Percentiles rank a stretch among this genome's conserved stretches.
Evolutionary conservation across 2,113 vertebrate genomes (phyloP).

Genomic region (Ardeotis arabs): DNA sequence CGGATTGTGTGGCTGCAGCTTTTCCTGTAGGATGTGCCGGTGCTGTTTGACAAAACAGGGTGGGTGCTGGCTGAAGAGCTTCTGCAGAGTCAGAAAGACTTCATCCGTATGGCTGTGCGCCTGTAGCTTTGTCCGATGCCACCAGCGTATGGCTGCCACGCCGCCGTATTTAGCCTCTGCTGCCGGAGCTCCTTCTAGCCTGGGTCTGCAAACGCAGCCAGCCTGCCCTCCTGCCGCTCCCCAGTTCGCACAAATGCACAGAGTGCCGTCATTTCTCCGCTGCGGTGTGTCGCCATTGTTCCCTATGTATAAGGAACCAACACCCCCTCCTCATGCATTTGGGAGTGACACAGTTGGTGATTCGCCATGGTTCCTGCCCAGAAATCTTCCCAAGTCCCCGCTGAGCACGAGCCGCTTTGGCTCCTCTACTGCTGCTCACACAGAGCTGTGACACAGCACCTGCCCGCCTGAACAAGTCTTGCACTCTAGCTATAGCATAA

Average conservation of each 20-base stretch:
- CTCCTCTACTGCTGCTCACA: background rate
- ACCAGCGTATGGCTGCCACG: rapidly evolving
- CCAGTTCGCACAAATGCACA: background rate
- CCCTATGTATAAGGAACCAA: background rate
- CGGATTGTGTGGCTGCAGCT: background rate
- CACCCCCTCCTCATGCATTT: background rate
- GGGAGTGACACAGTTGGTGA: too few relatives aligned
- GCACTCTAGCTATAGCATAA: background rate
- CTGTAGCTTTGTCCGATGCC: background rate
- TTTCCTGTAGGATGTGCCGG: background rate
- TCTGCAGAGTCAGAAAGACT: background rate
- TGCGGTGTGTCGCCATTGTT: background rate
- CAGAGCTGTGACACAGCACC: background rate
- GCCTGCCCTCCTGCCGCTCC: background rate
- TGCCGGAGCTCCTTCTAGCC: background rate
- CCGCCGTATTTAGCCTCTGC: background rate
- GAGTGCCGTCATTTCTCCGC: too few relatives aligned
- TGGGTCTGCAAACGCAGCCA: background rate
- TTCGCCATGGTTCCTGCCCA: rapidly evolving
- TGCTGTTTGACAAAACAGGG: background rate
- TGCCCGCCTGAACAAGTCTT: too few relatives aligned
- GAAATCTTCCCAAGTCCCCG: too few relatives aligned
- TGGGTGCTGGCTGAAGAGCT: background rate
- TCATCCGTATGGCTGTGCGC: background rate
- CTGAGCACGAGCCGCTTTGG: background rate